Percentiles rank a stretch among this genome's conserved stretches.
Evolutionary conservation across 2,113 vertebrate genomes (phyloP).

Genomic region (Thalassarche chlororhynchos): DNA sequence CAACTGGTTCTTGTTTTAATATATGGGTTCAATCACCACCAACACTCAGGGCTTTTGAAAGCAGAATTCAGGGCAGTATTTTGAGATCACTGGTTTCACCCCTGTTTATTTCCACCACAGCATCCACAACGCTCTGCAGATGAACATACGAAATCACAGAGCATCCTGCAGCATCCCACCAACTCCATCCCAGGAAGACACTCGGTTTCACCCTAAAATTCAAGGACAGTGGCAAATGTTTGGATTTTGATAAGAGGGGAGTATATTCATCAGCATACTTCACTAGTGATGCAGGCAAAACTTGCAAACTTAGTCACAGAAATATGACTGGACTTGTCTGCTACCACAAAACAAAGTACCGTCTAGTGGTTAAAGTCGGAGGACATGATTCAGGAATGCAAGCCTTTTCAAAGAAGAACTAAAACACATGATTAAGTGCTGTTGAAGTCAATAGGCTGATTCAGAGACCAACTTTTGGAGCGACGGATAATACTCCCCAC

Average conservation of each 20-base stretch:
- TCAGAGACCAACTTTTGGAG: conserved; percentile 61
- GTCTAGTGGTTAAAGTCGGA: conserved; percentile 63
- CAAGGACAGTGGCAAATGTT: background rate
- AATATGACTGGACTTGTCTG: conserved; percentile 64
- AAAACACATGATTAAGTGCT: conserved; percentile 64
- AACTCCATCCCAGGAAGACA: background rate
- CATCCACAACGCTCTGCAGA: background rate
- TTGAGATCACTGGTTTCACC: background rate
- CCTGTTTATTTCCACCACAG: background rate
- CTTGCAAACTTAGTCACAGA: conserved; percentile 65
- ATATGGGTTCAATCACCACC: background rate
- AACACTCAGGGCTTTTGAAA: background rate
- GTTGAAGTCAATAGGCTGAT: conserved; percentile 69
- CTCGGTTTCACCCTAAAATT: background rate
- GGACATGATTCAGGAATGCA: conserved; percentile 66
- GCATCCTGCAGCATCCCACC: background rate
- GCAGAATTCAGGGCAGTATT: background rate
- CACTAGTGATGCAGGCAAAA: conserved; percentile 36
- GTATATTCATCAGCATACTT: conserved; percentile 46
- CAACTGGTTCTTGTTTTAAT: background rate
- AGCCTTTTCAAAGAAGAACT: conserved; percentile 61
- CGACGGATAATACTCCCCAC: conserved; percentile 55
- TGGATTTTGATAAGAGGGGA: conserved; percentile 36
- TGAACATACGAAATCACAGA: background rate
- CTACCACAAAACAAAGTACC: conserved; percentile 60